A percentile compares a stretch with the other conserved stretches of the same genome.
Conservation (phyloP, 2,113 vertebrate genomes). For the Myrmophylax atrothorax region DNA sequence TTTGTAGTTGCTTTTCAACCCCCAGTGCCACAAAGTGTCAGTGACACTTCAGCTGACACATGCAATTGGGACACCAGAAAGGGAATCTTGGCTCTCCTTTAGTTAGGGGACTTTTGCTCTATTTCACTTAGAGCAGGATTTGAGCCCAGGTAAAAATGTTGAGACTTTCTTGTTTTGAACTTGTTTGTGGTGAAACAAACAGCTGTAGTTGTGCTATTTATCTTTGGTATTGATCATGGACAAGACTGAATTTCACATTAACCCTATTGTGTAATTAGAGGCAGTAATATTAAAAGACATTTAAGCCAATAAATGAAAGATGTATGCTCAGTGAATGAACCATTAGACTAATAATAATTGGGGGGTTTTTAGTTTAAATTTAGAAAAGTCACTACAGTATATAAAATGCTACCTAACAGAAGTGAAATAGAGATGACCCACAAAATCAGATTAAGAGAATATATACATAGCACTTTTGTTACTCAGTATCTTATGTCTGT, state of each 20-base stretch:
- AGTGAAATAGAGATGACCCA: neutral
- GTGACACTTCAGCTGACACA: neutral
- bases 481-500: neutral
- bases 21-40: rapidly evolving
- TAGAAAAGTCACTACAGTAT: neutral
- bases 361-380: neutral
- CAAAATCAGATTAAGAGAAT: neutral
- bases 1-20: neutral
- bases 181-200: neutral
- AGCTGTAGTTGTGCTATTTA: neutral
- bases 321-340: neutral
- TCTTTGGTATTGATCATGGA: neutral
- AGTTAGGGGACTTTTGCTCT: neutral
- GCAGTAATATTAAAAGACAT: neutral
- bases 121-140: neutral
- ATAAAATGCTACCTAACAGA: neutral
- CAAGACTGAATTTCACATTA: neutral
- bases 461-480: neutral
- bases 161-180: neutral
- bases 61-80: neutral
- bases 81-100: neutral
- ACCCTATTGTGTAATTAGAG: neutral
- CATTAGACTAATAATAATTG: neutral
- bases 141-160: slow-evolving; percentile 12
- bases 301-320: neutral